Conservation (phyloP, 2,888 invertebrate genomes). For the Myopa testacea region DNA sequence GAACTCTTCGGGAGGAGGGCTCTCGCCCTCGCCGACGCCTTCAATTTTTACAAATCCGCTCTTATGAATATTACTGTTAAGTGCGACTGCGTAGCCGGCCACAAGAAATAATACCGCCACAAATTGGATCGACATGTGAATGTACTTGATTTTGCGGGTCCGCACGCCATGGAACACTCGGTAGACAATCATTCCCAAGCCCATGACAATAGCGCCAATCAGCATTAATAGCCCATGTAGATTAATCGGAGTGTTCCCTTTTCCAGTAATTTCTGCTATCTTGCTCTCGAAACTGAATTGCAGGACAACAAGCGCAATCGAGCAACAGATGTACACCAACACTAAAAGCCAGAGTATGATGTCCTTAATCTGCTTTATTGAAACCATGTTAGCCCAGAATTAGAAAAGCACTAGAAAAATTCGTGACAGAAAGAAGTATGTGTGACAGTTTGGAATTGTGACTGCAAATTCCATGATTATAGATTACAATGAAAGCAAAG, state of each 20-base stretch:
- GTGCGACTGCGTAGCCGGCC: slow-evolving; percentile 3
- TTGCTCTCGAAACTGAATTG: background rate
- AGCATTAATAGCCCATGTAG: slow-evolving; percentile 1
- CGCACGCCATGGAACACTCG: slow-evolving; percentile 35
- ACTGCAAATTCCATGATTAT: too few species aligned
- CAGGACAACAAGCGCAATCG: slow-evolving; percentile 3
- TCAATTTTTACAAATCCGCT: background rate
- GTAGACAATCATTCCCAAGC: slow-evolving; percentile 32
- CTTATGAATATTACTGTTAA: background rate
- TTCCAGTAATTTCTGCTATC: background rate
- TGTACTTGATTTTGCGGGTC: slow-evolving; percentile 39
- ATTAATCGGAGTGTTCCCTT: background rate
- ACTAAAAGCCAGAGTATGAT: slow-evolving; percentile 1
- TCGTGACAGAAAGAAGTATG: too few species aligned
- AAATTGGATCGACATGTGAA: slow-evolving; percentile 31
- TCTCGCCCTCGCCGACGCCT: background rate
- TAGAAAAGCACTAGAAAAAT: too few species aligned
- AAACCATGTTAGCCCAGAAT: too few species aligned
- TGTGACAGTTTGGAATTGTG: too few species aligned
- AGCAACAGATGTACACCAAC: background rate
- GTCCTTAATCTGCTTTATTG: too few species aligned
- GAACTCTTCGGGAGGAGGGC: background rate
- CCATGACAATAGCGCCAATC: background rate
- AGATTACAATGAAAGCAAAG: too few species aligned
- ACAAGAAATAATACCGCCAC: slow-evolving; percentile 11